Evolutionary conservation across 2,113 vertebrate species (phyloP), one percentile per base, ranked within the genome.

Genomic region (crab-eating macaque (Macaca fascicularis)): DNA sequence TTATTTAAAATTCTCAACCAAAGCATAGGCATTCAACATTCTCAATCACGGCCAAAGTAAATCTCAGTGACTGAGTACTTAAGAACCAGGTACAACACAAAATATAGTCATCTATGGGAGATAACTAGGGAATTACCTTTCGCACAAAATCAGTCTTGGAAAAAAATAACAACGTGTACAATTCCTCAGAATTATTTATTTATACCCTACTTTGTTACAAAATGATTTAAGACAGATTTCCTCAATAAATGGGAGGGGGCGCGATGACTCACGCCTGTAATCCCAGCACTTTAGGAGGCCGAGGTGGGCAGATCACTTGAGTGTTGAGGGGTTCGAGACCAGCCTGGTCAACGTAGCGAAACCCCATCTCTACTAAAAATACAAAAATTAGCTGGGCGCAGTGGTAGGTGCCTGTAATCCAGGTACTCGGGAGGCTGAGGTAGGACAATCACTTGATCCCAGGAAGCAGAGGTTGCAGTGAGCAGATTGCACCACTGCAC

Each of bases 201-300:
- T 80, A 97, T 92, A 85, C 6, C 14, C 38, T 59, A 87, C 25
- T 96, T 94, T 84, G 25, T 76, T 95, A 9, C 20, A 81, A 96
- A 93, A 93, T 93, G 4, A 95, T 40, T 89, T 95, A 84, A 80
- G 38, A 92, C 23, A 93, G 5, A 80, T 69, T 92, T 96, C n/a
- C 67, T 94, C 38, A 91, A 85, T 90, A 83, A 96, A 64, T 75
- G 22, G 61, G 61, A 32, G 13, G 61, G 30, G 12, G 61, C 5
- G 0, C 12, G 5, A 5, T 64, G 27, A 64, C 61, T 64, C 10
- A 12, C 27, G 6, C 61, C 61, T 64, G 61, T 64, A 64, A 64
- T 64, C 61, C 1, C 61, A 30, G 61, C 27, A 64, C 27, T 64
- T 13, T 13, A 27, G 27, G 27, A 27, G 27, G 61, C 61, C 0